Percentiles rank a stretch among this genome's conserved stretches.
phyloP scores from a whole-genome alignment of 2,113 vertebrate species.

The Limnothrissa miodon region DNA sequence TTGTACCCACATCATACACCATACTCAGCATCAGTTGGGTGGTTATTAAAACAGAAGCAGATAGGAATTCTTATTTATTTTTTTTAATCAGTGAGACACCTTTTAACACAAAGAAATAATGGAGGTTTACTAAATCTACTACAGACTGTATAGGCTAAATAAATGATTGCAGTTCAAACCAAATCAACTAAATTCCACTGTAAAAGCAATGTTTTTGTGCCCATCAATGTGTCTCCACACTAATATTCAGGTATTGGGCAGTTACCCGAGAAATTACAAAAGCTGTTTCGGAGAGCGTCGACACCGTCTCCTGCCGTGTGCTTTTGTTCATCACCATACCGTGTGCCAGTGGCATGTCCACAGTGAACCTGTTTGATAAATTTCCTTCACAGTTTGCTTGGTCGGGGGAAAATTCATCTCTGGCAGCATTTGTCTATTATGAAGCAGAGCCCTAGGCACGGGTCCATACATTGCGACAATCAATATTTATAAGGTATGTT shows the following conservation, averaged over 20 bases:
- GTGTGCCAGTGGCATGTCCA: neutral
- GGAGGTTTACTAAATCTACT: neutral
- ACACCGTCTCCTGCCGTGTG: neutral
- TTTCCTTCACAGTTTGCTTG: neutral
- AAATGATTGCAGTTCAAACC: neutral
- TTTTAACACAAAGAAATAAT: neutral
- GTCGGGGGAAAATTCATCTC: neutral
- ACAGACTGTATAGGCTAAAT: neutral
- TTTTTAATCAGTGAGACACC: neutral
- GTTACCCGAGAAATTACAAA: neutral
- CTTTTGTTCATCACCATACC: neutral
- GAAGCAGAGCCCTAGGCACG: neutral
- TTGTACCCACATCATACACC: neutral
- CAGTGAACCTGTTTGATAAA: neutral
- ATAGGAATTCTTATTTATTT: neutral
- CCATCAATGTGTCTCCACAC: neutral
- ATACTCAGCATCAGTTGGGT: neutral
- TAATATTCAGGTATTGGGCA: neutral
- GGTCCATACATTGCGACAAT: neutral
- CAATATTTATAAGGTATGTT: constrained; percentile 5
- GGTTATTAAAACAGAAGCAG: neutral
- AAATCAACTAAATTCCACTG: neutral
- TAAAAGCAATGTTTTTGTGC: neutral
- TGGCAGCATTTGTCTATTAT: neutral
- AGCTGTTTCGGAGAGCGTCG: neutral